Evolutionary conservation across 2,113 vertebrate genomes (phyloP).

Genomic region (Silurus asotus): DNA sequence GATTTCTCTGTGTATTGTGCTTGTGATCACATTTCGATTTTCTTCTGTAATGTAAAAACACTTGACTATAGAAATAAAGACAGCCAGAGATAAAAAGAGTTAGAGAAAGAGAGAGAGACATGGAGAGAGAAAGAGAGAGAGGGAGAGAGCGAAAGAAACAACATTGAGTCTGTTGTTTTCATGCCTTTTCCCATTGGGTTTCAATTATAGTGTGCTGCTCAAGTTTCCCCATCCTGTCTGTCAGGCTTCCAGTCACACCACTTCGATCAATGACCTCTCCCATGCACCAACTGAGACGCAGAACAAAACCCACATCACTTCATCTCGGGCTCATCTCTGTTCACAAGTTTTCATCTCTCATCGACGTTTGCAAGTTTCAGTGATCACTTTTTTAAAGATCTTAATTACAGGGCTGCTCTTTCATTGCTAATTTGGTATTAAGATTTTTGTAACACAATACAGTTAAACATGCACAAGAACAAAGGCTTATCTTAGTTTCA

Average conservation of each 20-base stretch:
- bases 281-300: conserved; percentile 58
- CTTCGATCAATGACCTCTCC: conserved; percentile 66
- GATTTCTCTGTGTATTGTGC: conserved; percentile 24
- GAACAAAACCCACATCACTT: conserved; percentile 25
- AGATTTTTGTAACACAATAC: background rate
- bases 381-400: background rate
- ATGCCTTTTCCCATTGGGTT: conserved; percentile 63
- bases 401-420: conserved; percentile 18
- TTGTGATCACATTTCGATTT: background rate
- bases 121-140: background rate
- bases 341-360: no score
- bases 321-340: conserved; percentile 21
- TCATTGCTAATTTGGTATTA: conserved; percentile 10
- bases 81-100: background rate
- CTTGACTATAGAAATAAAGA: background rate
- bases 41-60: conserved; percentile 11
- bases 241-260: conserved; percentile 57
- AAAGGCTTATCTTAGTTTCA: background rate
- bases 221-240: conserved; percentile 57
- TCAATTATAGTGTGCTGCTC: conserved; percentile 60
- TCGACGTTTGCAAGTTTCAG: background rate
- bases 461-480: background rate
- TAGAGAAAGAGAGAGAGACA: conserved; percentile 9
- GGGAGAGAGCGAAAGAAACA: background rate
- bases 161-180: conserved; percentile 35